Evolutionary conservation across 1,140 invertebrate species (phyloP).

Genomic region (Latrodectus geometricus): DNA sequence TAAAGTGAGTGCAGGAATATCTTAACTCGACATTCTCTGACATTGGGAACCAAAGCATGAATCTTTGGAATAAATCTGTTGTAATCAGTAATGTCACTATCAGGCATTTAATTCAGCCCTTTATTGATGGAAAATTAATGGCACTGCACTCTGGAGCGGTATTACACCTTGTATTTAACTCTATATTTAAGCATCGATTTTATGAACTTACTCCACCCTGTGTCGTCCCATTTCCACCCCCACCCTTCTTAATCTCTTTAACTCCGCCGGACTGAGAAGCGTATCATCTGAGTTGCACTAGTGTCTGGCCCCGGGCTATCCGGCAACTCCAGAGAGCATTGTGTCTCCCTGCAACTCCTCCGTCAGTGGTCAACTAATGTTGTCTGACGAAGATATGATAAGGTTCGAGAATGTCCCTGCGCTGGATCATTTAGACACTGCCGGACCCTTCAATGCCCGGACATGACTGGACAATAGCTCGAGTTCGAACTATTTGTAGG

Average conservation of each 20-base stretch:
- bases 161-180: background rate
- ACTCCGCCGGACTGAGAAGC: background rate
- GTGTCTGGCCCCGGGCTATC: background rate
- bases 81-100: too few relatives aligned
- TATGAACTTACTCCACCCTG: background rate
- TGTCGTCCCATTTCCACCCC: background rate
- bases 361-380: background rate
- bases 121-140: too few relatives aligned
- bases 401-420: background rate
- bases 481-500: background rate
- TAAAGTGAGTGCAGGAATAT: too few relatives aligned
- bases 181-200: background rate
- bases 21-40: too few relatives aligned
- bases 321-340: conserved; percentile 1
- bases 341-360: background rate
- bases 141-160: too few relatives aligned
- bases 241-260: conserved; percentile 2
- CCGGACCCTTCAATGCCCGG: background rate
- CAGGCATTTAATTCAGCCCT: too few relatives aligned
- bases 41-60: too few relatives aligned
- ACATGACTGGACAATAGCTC: background rate
- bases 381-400: conserved; percentile 1
- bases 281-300: background rate
- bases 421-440: background rate
- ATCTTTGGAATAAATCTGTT: too few relatives aligned